Conservation (phyloP, 2,797 vertebrate species). For the Bradypodion pumilum region DNA sequence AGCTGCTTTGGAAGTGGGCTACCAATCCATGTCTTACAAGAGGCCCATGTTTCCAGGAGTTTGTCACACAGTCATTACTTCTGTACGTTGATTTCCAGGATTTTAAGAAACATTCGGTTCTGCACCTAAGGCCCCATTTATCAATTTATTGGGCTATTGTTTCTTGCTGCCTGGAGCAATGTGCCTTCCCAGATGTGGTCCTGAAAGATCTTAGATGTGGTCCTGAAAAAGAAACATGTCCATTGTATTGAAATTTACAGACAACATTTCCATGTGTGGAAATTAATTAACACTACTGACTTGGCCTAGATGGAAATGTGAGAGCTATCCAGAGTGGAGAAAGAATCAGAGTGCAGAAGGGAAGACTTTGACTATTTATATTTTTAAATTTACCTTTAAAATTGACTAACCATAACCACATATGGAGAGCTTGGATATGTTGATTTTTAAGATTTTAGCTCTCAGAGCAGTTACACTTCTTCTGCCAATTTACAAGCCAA, state of each 20-base stretch:
- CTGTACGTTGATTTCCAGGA: not conserved
- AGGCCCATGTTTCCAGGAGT: not conserved
- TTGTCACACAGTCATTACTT: not conserved
- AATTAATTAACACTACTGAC: not conserved
- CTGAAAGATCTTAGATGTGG: not conserved
- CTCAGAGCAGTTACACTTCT: no score
- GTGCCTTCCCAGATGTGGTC: not conserved
- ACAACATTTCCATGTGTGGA: not conserved
- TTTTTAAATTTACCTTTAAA: not conserved
- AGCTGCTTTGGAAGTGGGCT: not conserved
- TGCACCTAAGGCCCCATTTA: not conserved
- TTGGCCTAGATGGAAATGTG: not conserved
- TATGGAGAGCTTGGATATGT: no score
- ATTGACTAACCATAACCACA: not conserved
- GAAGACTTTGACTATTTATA: constrained; percentile 4
- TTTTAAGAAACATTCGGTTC: not conserved
- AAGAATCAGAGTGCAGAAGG: not conserved
- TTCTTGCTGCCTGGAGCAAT: not conserved
- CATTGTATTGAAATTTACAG: not conserved
- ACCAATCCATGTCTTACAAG: not conserved
- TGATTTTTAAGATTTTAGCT: no score
- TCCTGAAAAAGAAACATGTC: not conserved
- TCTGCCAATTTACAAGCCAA: accelerated
- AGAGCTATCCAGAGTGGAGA: not conserved
- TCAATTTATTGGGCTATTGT: not conserved